Base-by-base conservation (phyloP, 2,888 invertebrate genomes). In the Priocnemis perturbator region DNA sequence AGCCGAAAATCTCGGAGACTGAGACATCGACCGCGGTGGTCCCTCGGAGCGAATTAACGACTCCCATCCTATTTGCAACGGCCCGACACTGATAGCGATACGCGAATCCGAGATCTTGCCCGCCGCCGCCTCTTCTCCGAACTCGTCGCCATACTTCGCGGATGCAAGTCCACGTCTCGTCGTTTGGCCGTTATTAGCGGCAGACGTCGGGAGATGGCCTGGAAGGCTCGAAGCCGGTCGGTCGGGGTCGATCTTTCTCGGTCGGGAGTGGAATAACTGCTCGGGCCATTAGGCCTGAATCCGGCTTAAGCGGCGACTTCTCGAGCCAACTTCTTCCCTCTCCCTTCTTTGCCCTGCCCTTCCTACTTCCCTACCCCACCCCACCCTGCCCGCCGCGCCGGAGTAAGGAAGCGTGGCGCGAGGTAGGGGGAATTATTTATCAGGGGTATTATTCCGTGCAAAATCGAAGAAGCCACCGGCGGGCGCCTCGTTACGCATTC, bases 221-320 rank as follows among this genome's bases (percentile, higher is more conserved):
- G 37, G 37, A 37, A 37, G 69, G 59, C 62, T 70, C 66, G 69
- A 55, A 63, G 19, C 55, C 37, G 30, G 26, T 69, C 63, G 71
- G 67, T 69, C 63, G 71, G 67, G 53, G 69, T 55, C 37, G 71
- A 50, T 52, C 44, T 21, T 23, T 64, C 60, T 60, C 59, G 52
- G 53, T 65, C 62, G 37, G 37, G 37, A 37, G 37, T 37, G 37
- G 37, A 37, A 37, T 37, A 78, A 81, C 80, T 77, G 77, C 74
- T 81, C 82, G 83, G 80, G 77, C 85, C 85, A 85, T 85, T 85
- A 85, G 81, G 78, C 78, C 69, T 69, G 78, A 82, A 83, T 81
- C 78, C 81, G 81, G 80, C 84, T 85, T 82, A 83, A 77, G 72
- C 76, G 72, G 60, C 63, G 69, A 69, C 61, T 73, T 67, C 60